Conservation (phyloP, 2,113 vertebrate genomes). For the Phalacrocorax pelagicus region DNA sequence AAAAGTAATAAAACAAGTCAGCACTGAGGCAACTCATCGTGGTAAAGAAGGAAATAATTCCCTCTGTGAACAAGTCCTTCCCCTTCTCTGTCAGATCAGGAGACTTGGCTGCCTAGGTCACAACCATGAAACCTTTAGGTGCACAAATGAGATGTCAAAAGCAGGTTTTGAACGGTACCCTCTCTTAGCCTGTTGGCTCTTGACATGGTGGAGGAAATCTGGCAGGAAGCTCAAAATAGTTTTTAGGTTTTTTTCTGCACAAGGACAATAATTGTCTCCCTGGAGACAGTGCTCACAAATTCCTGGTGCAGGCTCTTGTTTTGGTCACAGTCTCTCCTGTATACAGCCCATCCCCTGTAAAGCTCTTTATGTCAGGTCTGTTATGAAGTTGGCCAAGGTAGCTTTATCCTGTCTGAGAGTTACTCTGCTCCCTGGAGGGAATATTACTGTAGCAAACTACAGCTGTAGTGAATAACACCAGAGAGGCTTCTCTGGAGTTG, state of each 20-base stretch:
- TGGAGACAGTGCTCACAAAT: background rate
- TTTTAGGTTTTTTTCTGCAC: background rate
- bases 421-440: background rate
- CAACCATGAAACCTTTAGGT: background rate
- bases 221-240: background rate
- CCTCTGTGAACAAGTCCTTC: background rate
- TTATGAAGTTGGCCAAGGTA: background rate
- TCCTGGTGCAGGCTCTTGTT: background rate
- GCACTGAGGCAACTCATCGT: background rate
- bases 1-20: constrained; percentile 33
- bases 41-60: background rate
- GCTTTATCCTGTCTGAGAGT: background rate
- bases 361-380: background rate
- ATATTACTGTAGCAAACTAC: background rate
- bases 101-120: background rate
- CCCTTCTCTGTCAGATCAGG: background rate
- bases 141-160: background rate
- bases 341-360: background rate
- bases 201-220: background rate
- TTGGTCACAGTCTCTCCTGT: background rate
- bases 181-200: background rate
- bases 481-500: background rate
- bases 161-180: background rate
- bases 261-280: background rate
- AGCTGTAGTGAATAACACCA: background rate